Evolutionary conservation across 1,140 invertebrate species (phyloP).

Genomic region (Trinorchestia longiramus): DNA sequence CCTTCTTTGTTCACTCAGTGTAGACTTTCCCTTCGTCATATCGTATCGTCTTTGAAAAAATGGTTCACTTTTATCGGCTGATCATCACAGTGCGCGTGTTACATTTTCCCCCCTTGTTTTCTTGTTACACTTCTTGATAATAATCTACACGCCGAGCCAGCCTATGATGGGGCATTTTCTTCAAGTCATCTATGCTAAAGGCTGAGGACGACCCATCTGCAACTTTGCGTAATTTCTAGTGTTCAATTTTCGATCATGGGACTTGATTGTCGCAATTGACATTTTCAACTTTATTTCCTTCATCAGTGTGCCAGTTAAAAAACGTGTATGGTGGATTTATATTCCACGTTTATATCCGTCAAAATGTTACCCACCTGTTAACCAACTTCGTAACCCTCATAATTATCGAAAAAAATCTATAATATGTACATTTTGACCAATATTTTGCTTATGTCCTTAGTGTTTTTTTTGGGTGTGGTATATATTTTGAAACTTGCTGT

Average conservation of each 20-base stretch:
- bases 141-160: neutral
- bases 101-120: neutral
- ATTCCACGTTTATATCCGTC: too few species aligned
- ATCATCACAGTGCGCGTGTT: neutral
- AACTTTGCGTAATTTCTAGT: neutral
- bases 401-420: too few species aligned
- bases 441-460: too few species aligned
- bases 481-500: too few species aligned
- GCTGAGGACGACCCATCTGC: neutral
- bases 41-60: neutral
- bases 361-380: too few species aligned
- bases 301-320: too few species aligned
- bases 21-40: slow-evolving; percentile 26
- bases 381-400: too few species aligned
- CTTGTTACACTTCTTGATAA: neutral
- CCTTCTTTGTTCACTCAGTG: slow-evolving; percentile 14
- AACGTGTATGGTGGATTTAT: too few species aligned
- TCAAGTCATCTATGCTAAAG: neutral
- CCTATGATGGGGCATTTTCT: neutral
- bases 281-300: neutral
- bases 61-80: slow-evolving; percentile 5
- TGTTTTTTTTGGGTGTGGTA: too few species aligned
- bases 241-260: neutral
- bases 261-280: neutral
- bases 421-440: too few species aligned